A percentile compares a stretch with the other conserved stretches of the same genome.
Conservation (phyloP, 2,113 vertebrate species). For the Dasypus novemcinctus region DNA sequence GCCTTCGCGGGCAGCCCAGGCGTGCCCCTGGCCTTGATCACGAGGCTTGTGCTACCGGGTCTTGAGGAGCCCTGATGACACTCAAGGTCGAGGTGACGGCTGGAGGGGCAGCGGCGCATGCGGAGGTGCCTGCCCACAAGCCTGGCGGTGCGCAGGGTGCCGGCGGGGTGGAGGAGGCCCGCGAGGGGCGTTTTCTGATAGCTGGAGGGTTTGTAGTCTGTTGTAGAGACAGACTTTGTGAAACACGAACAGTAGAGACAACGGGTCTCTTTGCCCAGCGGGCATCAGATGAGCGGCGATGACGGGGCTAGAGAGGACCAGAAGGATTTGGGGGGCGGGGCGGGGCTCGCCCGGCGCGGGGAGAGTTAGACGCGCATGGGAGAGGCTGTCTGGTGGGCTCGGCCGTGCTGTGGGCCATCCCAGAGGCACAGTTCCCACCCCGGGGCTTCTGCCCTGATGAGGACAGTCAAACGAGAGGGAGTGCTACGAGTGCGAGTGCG, state of each 20-base stretch:
- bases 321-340: too few species aligned
- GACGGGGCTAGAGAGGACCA: neutral
- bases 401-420: neutral
- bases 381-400: neutral
- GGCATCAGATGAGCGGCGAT: neutral
- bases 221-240: neutral
- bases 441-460: neutral
- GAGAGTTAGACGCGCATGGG: neutral
- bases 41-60: too few species aligned
- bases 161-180: neutral
- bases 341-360: neutral
- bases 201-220: too few species aligned
- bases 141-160: too few species aligned
- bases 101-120: too few species aligned
- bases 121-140: accelerated
- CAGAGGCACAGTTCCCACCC: neutral
- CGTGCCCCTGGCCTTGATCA: too few species aligned
- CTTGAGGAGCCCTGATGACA: neutral
- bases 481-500: neutral
- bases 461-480: neutral
- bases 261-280: neutral
- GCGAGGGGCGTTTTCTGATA: neutral
- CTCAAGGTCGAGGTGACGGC: neutral
- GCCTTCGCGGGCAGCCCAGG: too few species aligned
- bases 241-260: neutral